Base-by-base conservation (phyloP, 2,797 vertebrate species). In the Centroberyx gerrardi region DNA sequence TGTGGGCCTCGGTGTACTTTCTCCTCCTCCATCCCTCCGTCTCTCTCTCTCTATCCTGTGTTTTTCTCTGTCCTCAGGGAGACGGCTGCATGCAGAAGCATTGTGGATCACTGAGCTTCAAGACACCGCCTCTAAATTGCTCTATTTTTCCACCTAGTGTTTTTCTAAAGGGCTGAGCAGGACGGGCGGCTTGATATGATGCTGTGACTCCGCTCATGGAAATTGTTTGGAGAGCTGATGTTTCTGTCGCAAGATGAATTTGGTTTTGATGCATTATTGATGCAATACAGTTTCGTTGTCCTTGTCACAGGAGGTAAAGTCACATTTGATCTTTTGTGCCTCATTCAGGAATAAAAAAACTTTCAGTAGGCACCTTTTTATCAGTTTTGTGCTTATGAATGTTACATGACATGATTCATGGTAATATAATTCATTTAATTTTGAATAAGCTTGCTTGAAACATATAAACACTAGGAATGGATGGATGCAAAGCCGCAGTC, bases 41-140 rank as follows among this genome's bases (percentile, higher is more conserved):
- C 76, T 59, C 18, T 31, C 52, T 62, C 83, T 68, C 72, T 68
- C 81, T 74, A 40, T 52, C 76, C 74, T 63, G 58, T 86, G 78
- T 89, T 74, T 81, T 76, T 76, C 74, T 79, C 60, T 63, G 18
- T 91, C 92, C 90, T 85, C 59, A 0, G 86, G 87, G 90, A 91
- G 74, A 63, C 59, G 75, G 71, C 85, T 83, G 81, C 75, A 88
- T 82, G 80, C 83, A 83, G 74, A 83, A 82, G 67, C 90, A 82
- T 86, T 68, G 87, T 91, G 92, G 93, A 93, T 93, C 92, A 91
- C 87, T 89, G 92, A 83, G 90, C 93, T 93, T 92, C 85, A 85
- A 86, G 77, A 80, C 80, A 64, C 55, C 14, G 14, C 71, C 82
- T 90, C 85, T 83, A 90, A 89, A 88, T 70, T 79, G 74, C 73